phyloP scores from a whole-genome alignment of 1,140 invertebrate species.

The Galendromus occidentalis region DNA sequence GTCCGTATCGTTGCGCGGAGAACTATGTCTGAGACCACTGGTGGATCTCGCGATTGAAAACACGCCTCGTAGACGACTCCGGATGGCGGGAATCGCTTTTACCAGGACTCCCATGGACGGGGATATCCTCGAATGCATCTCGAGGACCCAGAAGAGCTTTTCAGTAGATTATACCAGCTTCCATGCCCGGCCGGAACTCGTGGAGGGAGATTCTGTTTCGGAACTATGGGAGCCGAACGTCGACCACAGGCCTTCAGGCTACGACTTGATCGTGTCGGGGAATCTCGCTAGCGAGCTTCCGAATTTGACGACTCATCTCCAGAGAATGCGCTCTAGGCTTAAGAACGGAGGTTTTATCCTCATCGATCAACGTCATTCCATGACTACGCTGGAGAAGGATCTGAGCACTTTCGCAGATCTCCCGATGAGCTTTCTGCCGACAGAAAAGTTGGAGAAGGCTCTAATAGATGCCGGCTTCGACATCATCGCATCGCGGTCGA shows the following conservation, averaged over 20 bases:
- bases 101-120: background rate
- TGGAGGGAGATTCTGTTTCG: conserved; percentile 44
- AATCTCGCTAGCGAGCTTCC: background rate
- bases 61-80: background rate
- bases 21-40: background rate
- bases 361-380: conserved; percentile 43
- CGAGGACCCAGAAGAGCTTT: background rate
- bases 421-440: conserved; percentile 17
- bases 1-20: background rate
- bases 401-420: conserved; percentile 13
- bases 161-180: background rate
- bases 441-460: conserved; percentile 15
- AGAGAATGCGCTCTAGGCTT: conserved; percentile 30
- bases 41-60: background rate
- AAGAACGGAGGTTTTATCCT: conserved; percentile 49
- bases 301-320: background rate
- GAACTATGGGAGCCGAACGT: conserved; percentile 43
- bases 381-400: conserved; percentile 24
- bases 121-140: background rate
- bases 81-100: background rate
- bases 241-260: background rate
- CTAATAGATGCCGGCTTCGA: conserved; percentile 27
- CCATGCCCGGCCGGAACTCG: conserved; percentile 31
- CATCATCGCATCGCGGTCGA: conserved; percentile 28
- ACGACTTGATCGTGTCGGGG: background rate